Base-by-base conservation (phyloP, 2,888 invertebrate species). In the Meiosimyza platycephala region DNA sequence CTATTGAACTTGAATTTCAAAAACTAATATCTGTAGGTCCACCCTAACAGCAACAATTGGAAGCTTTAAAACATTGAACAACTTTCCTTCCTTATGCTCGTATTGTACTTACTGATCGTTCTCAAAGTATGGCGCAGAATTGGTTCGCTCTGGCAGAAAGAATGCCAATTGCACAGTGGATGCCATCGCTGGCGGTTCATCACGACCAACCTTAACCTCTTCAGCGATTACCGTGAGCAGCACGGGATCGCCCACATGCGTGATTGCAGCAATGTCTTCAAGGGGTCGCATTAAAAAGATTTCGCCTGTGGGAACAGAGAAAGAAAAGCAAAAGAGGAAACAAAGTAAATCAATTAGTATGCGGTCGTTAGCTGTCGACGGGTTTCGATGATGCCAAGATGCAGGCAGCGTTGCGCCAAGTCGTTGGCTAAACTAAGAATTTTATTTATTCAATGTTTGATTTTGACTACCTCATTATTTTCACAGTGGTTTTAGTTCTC, bases 161-260 rank as follows among this genome's bases (percentile, higher is more conserved):
- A 96, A 91, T 13, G 95, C 96, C 72, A 96, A 90, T 83, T 94
- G 94, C 7, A 94, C 94, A 0, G 93, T 93, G 1, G 94, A 91
- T 33, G 94, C 93, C 90, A 94, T 93, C 28, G 94, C 93, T 76
- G 93, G 92, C 13, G 92, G 93, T 79, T 94, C 94, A 76, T 92
- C 91, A 76, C 92, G 90, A 73, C 90, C 90, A 76, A 92, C 88
- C 78, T 93, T 90, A 75, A 96, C 93, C 88, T 96, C 96, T 85
- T 95, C 95, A 4, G 96, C 96, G 66, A 95, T 92, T 68, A 96
- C 93, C 1, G 93, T 94, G 75, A 96, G 89, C 65, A 95, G 89
- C 72, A 96, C 93, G 3, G 96, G 95, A 72, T 94, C 93, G 67
- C 94, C 93, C n/a, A 93, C 91, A 82, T 93, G 93, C 16, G 93